A percentile compares a stretch with the other conserved stretches of the same genome.
These are phyloP conservation scores for Lasius platythorax DNA, from an alignment of 2,888 invertebrate genomes.

Conservation along the genomic window DNA sequence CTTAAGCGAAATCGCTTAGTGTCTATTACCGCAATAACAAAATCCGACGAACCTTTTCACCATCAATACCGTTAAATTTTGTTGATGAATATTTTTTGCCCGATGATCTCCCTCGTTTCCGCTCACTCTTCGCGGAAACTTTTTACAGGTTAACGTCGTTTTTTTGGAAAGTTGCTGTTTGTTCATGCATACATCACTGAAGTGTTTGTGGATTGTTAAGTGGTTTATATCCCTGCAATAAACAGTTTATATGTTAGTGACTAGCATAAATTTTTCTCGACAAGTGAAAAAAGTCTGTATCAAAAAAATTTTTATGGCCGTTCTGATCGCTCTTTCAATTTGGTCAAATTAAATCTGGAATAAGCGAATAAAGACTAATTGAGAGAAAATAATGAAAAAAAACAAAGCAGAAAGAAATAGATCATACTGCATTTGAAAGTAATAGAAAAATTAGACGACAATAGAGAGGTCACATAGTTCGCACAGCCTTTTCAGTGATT, in stretches of 20 bases:
- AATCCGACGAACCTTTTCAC: constrained; percentile 32
- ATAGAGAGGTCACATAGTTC: constrained; percentile 47
- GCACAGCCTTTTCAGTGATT: constrained; percentile 75
- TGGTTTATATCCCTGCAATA: constrained; percentile 82
- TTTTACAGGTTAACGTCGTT: neutral
- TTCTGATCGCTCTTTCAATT: neutral
- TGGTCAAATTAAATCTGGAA: neutral
- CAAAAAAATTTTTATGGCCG: neutral
- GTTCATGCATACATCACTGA: constrained; percentile 69
- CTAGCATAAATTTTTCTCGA: neutral
- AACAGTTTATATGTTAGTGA: constrained; percentile 30
- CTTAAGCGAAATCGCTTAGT: constrained; percentile 53
- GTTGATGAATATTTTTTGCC: neutral
- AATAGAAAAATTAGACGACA: constrained; percentile 32
- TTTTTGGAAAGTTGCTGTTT: constrained; percentile 12
- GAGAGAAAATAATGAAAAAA: neutral
- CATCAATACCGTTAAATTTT: constrained; percentile 32
- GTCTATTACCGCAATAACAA: constrained; percentile 60
- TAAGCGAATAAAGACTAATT: neutral
- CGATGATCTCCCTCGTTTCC: neutral
- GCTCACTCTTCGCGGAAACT: neutral
- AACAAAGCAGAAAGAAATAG: neutral
- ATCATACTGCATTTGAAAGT: constrained; percentile 36
- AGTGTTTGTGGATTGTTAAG: constrained; percentile 77
- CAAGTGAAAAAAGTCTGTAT: neutral